These are phyloP conservation scores for Odiellus spinosus DNA, from an alignment of 2,888 invertebrate genomes.

Conservation along the genomic window DNA sequence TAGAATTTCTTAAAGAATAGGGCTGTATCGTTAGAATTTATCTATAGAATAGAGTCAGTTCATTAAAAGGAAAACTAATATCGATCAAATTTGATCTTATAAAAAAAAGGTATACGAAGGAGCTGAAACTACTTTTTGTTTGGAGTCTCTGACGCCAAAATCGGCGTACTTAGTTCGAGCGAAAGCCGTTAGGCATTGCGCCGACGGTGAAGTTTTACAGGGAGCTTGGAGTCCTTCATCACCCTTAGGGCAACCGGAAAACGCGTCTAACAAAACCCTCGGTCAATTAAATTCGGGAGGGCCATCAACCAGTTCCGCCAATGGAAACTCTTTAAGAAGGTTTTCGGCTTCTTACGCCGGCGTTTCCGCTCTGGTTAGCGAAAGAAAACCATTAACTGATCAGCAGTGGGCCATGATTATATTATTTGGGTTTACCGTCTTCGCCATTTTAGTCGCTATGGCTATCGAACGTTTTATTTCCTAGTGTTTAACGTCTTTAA, in stretches of 20 bases:
- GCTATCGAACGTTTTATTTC: conserved; percentile 36
- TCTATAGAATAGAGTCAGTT: no score
- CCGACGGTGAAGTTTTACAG: conserved; percentile 39
- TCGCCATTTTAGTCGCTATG: conserved; percentile 45
- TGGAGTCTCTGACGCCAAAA: conserved; percentile 49
- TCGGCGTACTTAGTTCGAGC: conserved; percentile 61
- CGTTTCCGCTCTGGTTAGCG: conserved; percentile 13
- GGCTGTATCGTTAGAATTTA: no score
- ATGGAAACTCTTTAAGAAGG: no score
- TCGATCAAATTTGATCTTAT: no score
- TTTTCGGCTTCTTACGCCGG: conserved; percentile 4
- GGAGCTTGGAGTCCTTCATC: conserved; percentile 53
- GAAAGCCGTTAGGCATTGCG: conserved; percentile 50
- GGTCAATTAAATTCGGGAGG: neutral
- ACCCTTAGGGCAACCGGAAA: conserved; percentile 39
- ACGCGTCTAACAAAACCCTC: conserved; percentile 12
- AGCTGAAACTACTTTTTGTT: conserved; percentile 36
- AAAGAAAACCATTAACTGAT: conserved; percentile 36
- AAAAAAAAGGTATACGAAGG: conserved; percentile 34
- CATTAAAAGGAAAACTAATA: no score
- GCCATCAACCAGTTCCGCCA: no score
- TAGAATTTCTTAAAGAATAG: no score
- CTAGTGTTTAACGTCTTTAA: neutral
- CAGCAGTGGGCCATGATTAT: conserved; percentile 47
- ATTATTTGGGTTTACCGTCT: conserved; percentile 41